Evolutionary conservation across 1,140 invertebrate genomes (phyloP).

Genomic region (Achatina immaculata): DNA sequence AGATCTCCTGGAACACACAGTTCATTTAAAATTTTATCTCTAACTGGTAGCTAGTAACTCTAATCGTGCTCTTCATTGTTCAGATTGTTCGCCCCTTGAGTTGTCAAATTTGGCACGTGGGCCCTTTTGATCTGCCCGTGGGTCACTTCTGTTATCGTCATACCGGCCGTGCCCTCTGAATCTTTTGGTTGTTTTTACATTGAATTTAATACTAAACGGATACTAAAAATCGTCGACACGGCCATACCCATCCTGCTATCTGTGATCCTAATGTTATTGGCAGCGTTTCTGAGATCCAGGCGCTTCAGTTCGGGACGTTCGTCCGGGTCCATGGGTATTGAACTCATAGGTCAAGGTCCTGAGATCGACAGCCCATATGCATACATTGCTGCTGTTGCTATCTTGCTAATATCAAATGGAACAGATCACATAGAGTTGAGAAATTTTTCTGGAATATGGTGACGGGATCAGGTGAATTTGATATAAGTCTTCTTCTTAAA

Average conservation of each 20-base stretch:
- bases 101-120: not conserved
- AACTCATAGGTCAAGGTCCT: not conserved
- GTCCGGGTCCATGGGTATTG: not conserved
- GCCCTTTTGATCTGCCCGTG: not conserved
- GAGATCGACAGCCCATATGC: constrained; percentile 3
- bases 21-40: not conserved
- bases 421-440: too few relatives aligned
- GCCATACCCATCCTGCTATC: not conserved
- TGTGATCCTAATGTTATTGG: not conserved
- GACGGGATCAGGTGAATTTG: too few relatives aligned
- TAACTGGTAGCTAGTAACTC: not conserved
- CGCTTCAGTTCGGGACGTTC: not conserved
- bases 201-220: not conserved
- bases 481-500: too few relatives aligned
- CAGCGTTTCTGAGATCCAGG: not conserved
- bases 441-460: too few relatives aligned
- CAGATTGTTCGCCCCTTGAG: not conserved
- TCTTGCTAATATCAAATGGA: too few relatives aligned
- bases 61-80: not conserved
- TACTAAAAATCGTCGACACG: not conserved
- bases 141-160: not conserved
- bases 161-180: not conserved
- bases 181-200: not conserved
- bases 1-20: not conserved
- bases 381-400: constrained; percentile 15